phyloP scores from a whole-genome alignment of 2,113 vertebrate species.

The Microcebus ravelobensis region DNA sequence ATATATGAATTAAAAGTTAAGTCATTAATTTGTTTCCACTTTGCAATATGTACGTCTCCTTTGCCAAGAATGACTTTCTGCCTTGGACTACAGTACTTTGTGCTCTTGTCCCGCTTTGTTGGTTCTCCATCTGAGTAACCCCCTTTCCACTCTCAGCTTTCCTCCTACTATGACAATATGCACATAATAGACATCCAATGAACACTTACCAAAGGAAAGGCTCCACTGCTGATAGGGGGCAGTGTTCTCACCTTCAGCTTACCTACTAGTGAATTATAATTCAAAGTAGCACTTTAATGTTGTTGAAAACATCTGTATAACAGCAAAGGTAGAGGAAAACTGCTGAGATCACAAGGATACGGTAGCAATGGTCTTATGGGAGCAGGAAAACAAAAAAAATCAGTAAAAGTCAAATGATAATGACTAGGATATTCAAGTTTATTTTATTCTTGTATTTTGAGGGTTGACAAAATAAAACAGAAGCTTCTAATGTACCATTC shows the following conservation, averaged over 20 bases:
- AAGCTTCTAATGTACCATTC: neutral
- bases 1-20: slow-evolving; percentile 23
- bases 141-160: neutral
- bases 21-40: neutral
- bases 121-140: neutral
- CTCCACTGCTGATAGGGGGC: neutral
- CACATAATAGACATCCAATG: neutral
- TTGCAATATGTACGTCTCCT: neutral
- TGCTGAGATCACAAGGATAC: neutral
- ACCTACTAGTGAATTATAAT: neutral
- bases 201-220: neutral
- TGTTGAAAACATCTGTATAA: neutral
- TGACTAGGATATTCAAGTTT: neutral
- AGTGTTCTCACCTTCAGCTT: neutral
- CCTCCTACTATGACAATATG: neutral
- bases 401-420: neutral
- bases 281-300: neutral
- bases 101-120: neutral
- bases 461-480: neutral
- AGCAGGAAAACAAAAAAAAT: neutral
- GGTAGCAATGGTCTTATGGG: neutral
- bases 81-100: neutral
- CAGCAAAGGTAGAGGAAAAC: neutral
- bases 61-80: slow-evolving; percentile 10
- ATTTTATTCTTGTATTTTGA: neutral